Base-by-base conservation (phyloP, 2,888 invertebrate genomes). In the Philhelius pedissequus region DNA sequence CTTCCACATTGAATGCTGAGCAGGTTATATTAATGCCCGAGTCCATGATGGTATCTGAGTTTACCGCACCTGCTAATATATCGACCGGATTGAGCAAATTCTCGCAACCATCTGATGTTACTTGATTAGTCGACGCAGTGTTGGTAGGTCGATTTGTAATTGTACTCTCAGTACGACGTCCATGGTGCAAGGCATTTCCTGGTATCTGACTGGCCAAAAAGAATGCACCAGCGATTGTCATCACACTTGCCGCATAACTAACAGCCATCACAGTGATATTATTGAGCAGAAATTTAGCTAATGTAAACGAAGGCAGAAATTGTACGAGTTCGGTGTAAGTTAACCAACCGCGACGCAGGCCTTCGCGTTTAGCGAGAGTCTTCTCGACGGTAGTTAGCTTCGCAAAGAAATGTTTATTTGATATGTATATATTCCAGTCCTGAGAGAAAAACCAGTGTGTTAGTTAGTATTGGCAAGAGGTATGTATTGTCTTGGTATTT, bases 381-480 rank as follows among this genome's bases (percentile, higher is more conserved):
- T 92, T 93, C 91, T 97, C 97, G 76, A 97, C 92, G 90, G 94
- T 93, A 62, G 92, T 90, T 69, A 97, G 91, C 86, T 96, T 95
- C 52, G 93, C 91, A 92, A 96, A 95, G 91, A 98, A 98, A 69
- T 94, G 94, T 87, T 94, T 92, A 86, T 95, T 94, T 87, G 94
- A 94, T 71, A 97, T 96, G 92, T 94, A 97, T 66, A 98, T 93
- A 87, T 96, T 94, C 98, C 98, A 98, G 88, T 97, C 94, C 97
- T 90, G 70, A 68, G 71, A 88, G 84, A 3, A 35, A 15, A 66
- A 66, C 86, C n/a, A n/a, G n/a, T 68, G 43, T 74, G 8, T 73
- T n/a, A 50, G 62, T 27, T 48, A n/a, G 13, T 25, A 15, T 9
- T 27, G 22, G 2, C 4, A 62, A 7, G 4, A 38, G 5, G 11